Percentiles rank a stretch among this genome's conserved stretches.
phyloP scores from a whole-genome alignment of 2,888 invertebrate species.

The Himalopsyche anomala region DNA sequence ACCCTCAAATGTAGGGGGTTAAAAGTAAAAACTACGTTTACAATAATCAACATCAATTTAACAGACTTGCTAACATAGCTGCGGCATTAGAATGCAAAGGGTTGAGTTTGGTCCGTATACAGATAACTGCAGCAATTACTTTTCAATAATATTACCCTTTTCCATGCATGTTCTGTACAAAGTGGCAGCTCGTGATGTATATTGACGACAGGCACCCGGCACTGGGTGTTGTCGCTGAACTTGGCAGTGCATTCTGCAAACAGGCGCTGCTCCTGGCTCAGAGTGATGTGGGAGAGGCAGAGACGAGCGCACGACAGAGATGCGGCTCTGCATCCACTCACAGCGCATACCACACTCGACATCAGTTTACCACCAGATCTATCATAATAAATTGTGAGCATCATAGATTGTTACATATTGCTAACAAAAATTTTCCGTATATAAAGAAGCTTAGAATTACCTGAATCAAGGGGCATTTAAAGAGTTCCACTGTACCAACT shows the following conservation, averaged over 20 bases:
- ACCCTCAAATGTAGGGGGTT: no score
- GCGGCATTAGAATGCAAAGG: background rate
- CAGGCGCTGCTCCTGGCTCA: slow-evolving; percentile 88
- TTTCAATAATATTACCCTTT: slow-evolving; percentile 76
- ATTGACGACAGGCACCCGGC: slow-evolving; percentile 74
- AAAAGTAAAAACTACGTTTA: no score
- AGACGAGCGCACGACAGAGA: slow-evolving; percentile 88
- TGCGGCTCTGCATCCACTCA: slow-evolving; percentile 68
- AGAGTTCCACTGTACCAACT: no score
- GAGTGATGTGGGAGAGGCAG: slow-evolving; percentile 90
- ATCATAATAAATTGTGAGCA: background rate
- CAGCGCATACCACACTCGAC: slow-evolving; percentile 51
- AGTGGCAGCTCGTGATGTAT: slow-evolving; percentile 83
- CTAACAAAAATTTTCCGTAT: no score
- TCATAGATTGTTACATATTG: background rate
- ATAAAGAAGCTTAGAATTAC: no score
- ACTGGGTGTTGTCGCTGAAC: slow-evolving; percentile 75
- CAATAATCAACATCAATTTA: no score
- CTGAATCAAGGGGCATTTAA: no score
- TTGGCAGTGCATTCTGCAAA: slow-evolving; percentile 75
- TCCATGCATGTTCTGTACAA: slow-evolving; percentile 90
- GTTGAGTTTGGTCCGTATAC: background rate
- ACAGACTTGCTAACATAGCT: no score
- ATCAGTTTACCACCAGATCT: slow-evolving; percentile 53
- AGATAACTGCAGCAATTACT: background rate